Conservation (phyloP, 2,113 vertebrate species). For the Camelus bactrianus region DNA sequence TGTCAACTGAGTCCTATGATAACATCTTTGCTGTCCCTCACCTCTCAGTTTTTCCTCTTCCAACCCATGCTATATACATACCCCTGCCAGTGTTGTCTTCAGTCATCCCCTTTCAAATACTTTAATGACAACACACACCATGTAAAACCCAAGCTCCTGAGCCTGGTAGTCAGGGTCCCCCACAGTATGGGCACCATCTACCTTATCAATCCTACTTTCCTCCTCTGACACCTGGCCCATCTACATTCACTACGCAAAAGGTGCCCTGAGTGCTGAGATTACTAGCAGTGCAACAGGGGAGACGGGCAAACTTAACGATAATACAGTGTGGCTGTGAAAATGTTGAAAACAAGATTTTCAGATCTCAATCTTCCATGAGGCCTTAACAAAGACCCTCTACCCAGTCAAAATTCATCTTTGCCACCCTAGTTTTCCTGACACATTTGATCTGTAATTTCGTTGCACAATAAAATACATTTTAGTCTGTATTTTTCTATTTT, state of each 20-base stretch:
- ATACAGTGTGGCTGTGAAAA: neutral
- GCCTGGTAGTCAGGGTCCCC: neutral
- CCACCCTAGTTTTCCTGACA: neutral
- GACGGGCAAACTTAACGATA: neutral
- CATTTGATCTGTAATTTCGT: slow-evolving; percentile 4
- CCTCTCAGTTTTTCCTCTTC: neutral
- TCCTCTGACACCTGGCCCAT: neutral
- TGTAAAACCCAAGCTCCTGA: neutral
- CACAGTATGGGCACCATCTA: neutral
- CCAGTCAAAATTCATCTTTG: neutral
- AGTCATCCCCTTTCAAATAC: neutral
- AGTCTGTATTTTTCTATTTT: neutral
- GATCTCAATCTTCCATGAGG: neutral
- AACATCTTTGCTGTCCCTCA: neutral
- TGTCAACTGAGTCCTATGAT: neutral
- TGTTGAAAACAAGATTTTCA: neutral
- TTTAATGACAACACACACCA: neutral
- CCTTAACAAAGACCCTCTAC: neutral
- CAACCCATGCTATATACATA: no score
- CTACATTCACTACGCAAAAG: neutral
- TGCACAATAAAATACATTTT: neutral
- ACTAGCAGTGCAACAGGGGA: neutral
- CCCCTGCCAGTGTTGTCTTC: neutral
- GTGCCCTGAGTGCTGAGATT: neutral
- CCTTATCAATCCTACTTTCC: neutral